Conservation (phyloP, 2,888 invertebrate species). For the Catocala fraxini region DNA sequence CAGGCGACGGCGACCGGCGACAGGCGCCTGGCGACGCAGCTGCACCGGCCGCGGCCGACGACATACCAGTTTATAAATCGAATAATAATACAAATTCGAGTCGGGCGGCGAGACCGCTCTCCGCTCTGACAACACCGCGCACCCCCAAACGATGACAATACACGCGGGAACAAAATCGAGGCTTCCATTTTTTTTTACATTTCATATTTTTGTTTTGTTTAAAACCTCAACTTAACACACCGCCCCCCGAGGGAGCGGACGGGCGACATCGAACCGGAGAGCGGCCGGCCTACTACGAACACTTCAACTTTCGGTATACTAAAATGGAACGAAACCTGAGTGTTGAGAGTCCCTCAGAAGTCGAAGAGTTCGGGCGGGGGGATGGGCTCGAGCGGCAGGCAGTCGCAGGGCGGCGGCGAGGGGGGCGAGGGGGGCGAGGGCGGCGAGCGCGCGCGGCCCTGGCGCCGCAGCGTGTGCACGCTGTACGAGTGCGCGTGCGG, state of each 20-base stretch:
- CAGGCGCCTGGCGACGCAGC: not conserved
- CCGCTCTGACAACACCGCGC: conserved; percentile 38
- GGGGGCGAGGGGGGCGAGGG: conserved; percentile 46
- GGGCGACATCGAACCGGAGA: conserved; percentile 25
- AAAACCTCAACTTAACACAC: conserved; percentile 19
- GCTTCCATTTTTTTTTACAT: conserved; percentile 38
- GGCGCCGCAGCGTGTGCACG: conserved; percentile 66
- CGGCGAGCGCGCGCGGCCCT: conserved; percentile 55
- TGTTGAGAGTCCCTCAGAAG: conserved; percentile 55
- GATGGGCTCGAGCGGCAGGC: conserved; percentile 73
- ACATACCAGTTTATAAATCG: conserved; percentile 31
- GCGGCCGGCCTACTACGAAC: conserved; percentile 7
- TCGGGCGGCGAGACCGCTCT: conserved; percentile 37
- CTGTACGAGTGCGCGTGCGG: conserved; percentile 63
- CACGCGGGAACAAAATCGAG: conserved; percentile 12
- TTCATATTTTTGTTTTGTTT: conserved; percentile 28
- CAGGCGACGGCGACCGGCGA: too few species aligned
- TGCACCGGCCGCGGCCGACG: conserved; percentile 19
- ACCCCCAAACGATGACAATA: not conserved
- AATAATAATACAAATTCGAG: conserved; percentile 51
- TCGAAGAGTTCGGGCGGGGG: conserved; percentile 83
- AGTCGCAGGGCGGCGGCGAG: conserved; percentile 60
- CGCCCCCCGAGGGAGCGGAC: conserved; percentile 1
- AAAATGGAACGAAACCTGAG: conserved; percentile 1
- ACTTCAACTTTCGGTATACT: conserved; percentile 3